phyloP scores from a whole-genome alignment of 2,888 invertebrate species.

The Spodoptera exigua region DNA sequence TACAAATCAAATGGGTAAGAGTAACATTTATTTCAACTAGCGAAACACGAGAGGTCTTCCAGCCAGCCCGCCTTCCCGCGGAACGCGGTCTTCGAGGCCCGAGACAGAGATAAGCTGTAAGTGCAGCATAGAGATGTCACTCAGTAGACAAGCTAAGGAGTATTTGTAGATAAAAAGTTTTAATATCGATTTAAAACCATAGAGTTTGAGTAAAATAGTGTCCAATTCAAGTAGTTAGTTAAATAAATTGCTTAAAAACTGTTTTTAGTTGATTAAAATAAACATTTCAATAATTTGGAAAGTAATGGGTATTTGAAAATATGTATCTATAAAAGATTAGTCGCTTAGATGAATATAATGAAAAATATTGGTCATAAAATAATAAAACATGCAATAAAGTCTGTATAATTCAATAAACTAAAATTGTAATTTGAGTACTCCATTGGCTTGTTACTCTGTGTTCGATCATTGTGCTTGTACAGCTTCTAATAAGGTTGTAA shows the following conservation, averaged over 20 bases:
- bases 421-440: constrained; percentile 25
- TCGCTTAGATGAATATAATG: too few relatives aligned
- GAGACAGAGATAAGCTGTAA: constrained; percentile 82
- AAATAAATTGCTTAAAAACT: too few relatives aligned
- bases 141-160: constrained; percentile 29
- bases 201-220: too few relatives aligned
- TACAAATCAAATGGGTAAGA: constrained; percentile 29
- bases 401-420: too few relatives aligned
- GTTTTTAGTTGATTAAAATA: too few relatives aligned
- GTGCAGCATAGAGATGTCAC: constrained; percentile 60
- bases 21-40: constrained; percentile 66
- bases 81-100: constrained; percentile 67
- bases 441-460: constrained; percentile 44
- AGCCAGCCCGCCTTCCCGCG: constrained; percentile 64
- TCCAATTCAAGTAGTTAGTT: too few relatives aligned
- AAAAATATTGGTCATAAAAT: too few relatives aligned
- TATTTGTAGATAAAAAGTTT: neutral
- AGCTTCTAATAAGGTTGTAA: constrained; percentile 45
- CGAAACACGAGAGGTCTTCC: constrained; percentile 79
- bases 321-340: too few relatives aligned
- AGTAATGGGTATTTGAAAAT: too few relatives aligned
- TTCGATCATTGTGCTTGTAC: constrained; percentile 48
- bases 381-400: too few relatives aligned
- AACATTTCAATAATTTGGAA: too few relatives aligned
- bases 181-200: too few relatives aligned